phyloP scores from a whole-genome alignment of 2,113 vertebrate genomes.

The Polypterus senegalus region DNA sequence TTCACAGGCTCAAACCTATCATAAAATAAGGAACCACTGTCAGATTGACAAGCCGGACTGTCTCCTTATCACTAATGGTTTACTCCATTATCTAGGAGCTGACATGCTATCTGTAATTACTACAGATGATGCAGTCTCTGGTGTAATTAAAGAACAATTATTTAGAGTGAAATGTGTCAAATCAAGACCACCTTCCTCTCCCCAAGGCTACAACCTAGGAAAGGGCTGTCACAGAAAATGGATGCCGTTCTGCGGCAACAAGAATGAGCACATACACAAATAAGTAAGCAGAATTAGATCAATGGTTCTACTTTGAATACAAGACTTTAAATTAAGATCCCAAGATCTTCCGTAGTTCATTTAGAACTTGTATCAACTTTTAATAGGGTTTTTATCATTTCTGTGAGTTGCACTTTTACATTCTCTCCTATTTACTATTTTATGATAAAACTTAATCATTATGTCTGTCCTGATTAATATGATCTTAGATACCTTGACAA shows the following conservation, averaged over 20 bases:
- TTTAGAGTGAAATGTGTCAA: constrained; percentile 54
- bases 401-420: too few relatives aligned
- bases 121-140: constrained; percentile 62
- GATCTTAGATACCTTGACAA: too few relatives aligned
- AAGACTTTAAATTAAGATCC: too few relatives aligned
- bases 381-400: too few relatives aligned
- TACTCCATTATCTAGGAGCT: constrained; percentile 49
- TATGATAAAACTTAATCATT: too few relatives aligned
- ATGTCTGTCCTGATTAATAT: too few relatives aligned
- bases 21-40: constrained; percentile 3
- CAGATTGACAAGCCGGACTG: constrained; percentile 9
- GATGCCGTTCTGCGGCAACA: constrained; percentile 30
- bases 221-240: constrained; percentile 58
- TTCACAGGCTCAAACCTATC: constrained; percentile 2
- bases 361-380: too few relatives aligned
- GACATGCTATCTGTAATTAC: constrained; percentile 67
- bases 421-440: too few relatives aligned
- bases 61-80: constrained; percentile 38
- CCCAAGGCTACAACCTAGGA: constrained; percentile 46
- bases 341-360: too few relatives aligned
- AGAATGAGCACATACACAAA: too few relatives aligned
- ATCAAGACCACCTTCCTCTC: constrained; percentile 49
- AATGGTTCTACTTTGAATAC: too few relatives aligned
- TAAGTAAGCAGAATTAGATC: too few relatives aligned
- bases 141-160: constrained; percentile 76